Conservation (phyloP, 2,797 vertebrate genomes). For the Iguana delicatissima region DNA sequence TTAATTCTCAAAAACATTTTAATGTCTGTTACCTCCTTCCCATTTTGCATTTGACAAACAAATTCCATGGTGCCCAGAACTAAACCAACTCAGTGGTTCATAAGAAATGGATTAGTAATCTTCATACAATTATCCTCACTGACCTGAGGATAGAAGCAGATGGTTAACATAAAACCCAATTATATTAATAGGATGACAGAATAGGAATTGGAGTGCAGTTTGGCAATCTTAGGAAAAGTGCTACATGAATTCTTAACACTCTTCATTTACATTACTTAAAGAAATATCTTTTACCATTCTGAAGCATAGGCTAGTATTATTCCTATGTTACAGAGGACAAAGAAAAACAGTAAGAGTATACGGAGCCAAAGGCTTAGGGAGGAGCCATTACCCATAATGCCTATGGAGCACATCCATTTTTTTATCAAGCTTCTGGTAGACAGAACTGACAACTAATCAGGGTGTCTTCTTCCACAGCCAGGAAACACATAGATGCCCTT, state of each 20-base stretch:
- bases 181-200: background rate
- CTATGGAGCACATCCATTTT: background rate
- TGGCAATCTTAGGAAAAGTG: background rate
- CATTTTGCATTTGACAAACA: background rate
- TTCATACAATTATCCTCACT: constrained; percentile 15
- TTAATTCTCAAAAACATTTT: constrained; percentile 16
- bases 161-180: constrained; percentile 11
- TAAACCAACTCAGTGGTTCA: background rate
- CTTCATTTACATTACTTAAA: background rate
- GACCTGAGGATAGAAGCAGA: background rate
- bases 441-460: background rate
- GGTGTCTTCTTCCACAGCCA: background rate
- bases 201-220: background rate
- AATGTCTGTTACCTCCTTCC: background rate
- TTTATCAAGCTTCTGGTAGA: background rate
- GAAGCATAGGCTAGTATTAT: background rate
- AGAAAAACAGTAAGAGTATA: background rate
- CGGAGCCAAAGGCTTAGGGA: background rate
- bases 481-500: background rate
- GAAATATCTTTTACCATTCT: background rate
- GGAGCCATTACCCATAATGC: background rate
- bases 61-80: background rate
- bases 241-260: background rate
- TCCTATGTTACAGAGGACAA: background rate
- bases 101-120: constrained; percentile 1